Evolutionary conservation across 2,797 vertebrate genomes (phyloP).

Genomic region (Platyrinchus mystaceus): DNA sequence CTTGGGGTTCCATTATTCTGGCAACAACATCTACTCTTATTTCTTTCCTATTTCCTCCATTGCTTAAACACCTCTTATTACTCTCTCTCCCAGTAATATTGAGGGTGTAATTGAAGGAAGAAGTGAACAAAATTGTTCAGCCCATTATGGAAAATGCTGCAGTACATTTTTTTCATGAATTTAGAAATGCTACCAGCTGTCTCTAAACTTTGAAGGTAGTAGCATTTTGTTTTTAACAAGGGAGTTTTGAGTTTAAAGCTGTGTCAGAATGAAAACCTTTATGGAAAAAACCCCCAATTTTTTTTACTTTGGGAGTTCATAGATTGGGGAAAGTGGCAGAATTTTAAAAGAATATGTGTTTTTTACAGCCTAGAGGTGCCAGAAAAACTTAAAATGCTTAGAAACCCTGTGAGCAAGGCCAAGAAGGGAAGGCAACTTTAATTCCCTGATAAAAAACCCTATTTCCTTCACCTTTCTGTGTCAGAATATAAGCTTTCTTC

Average conservation of each 20-base stretch:
- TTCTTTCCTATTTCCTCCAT: conserved; percentile 13
- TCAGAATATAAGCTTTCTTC: background rate
- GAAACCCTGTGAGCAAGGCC: background rate
- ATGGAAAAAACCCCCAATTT: background rate
- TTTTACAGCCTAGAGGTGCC: background rate
- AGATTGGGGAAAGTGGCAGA: background rate
- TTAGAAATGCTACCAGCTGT: background rate
- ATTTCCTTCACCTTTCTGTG: background rate
- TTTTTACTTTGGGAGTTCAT: background rate
- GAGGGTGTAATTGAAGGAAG: conserved; percentile 17
- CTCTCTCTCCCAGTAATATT: conserved; percentile 13
- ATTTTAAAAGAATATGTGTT: background rate
- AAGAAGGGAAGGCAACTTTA: background rate
- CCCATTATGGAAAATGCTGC: background rate
- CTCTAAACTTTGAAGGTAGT: background rate
- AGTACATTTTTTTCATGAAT: background rate
- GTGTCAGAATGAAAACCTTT: background rate
- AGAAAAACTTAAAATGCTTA: conserved; percentile 17
- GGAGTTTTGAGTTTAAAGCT: conserved; percentile 11
- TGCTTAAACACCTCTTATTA: conserved; percentile 21
- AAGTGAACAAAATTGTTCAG: background rate
- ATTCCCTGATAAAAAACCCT: background rate
- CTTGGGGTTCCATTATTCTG: conserved; percentile 50
- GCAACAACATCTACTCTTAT: conserved; percentile 26
- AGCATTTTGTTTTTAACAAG: background rate